Evolutionary conservation across 2,113 vertebrate species (phyloP).

Genomic region (Charina bottae): DNA sequence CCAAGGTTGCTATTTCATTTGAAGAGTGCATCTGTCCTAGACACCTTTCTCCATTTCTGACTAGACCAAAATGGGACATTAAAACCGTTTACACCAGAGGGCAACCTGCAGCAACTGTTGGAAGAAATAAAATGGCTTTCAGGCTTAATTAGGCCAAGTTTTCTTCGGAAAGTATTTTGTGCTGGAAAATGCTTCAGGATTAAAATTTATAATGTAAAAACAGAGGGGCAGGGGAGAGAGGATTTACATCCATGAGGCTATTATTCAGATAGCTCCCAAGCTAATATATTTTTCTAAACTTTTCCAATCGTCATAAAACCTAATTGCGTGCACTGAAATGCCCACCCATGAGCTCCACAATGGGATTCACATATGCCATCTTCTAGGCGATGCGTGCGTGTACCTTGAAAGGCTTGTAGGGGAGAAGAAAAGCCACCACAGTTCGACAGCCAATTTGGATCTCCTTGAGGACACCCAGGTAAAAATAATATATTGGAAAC

Average conservation of each 20-base stretch:
- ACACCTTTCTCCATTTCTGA: not conserved
- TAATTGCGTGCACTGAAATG: not conserved
- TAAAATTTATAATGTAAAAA: not conserved
- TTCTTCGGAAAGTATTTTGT: not conserved
- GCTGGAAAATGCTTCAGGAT: not conserved
- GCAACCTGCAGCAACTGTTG: not conserved
- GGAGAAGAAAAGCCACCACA: no score
- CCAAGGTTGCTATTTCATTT: not conserved
- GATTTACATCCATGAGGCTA: not conserved
- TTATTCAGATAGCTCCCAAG: not conserved
- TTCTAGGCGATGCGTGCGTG: no score
- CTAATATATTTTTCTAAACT: not conserved
- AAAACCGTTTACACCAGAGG: not conserved
- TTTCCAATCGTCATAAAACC: not conserved
- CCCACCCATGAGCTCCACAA: not conserved
- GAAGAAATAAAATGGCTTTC: conserved; percentile 23
- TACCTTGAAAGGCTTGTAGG: no score
- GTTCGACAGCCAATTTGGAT: not conserved
- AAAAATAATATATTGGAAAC: not conserved
- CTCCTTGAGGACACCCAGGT: not conserved
- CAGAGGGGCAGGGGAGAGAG: not conserved
- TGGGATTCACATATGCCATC: not conserved
- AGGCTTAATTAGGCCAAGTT: conserved; percentile 18
- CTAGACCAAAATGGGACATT: not conserved
- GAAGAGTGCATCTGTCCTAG: not conserved